Evolutionary conservation across 2,888 invertebrate species (phyloP).

Genomic region (Drosophila aldrichi): DNA sequence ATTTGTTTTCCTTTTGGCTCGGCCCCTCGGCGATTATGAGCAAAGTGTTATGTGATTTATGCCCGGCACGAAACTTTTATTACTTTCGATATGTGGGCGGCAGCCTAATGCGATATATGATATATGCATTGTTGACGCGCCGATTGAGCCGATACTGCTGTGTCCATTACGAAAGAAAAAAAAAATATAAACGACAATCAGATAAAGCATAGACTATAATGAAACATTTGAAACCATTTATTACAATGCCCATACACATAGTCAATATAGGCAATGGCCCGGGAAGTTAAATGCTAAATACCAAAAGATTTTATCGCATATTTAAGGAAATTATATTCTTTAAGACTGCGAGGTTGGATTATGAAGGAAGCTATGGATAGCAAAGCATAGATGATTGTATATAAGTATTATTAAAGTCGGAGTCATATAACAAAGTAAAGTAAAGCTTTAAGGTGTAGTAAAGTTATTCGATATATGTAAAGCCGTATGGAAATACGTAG

Average conservation of each 20-base stretch:
- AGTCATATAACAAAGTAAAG: not conserved
- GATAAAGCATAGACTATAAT: conserved; percentile 40
- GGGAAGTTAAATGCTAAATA: conserved; percentile 32
- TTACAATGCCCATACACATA: conserved; percentile 22
- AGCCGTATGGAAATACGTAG: no score
- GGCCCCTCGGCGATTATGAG: conserved; percentile 34
- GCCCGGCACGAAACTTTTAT: conserved; percentile 48
- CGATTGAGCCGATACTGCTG: conserved; percentile 21
- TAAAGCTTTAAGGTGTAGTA: not conserved
- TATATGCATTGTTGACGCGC: conserved; percentile 38
- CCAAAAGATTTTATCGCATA: conserved; percentile 3
- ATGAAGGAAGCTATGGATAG: not conserved
- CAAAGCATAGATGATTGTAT: not conserved
- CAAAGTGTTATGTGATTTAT: conserved; percentile 73
- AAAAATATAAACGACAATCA: conserved; percentile 49
- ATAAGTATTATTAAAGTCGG: not conserved
- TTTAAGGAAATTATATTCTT: not conserved
- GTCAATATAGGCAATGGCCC: conserved; percentile 15
- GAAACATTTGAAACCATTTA: conserved; percentile 37
- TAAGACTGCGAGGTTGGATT: not conserved
- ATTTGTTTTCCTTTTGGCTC: conserved; percentile 14
- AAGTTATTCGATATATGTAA: not conserved
- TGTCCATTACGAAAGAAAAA: conserved; percentile 28
- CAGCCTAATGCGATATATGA: conserved; percentile 29
- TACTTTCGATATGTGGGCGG: conserved; percentile 17